Evolutionary conservation across 2,888 invertebrate species (phyloP), one percentile per base, ranked within the genome.

Genomic region (Synanthedon formicaeformis): DNA sequence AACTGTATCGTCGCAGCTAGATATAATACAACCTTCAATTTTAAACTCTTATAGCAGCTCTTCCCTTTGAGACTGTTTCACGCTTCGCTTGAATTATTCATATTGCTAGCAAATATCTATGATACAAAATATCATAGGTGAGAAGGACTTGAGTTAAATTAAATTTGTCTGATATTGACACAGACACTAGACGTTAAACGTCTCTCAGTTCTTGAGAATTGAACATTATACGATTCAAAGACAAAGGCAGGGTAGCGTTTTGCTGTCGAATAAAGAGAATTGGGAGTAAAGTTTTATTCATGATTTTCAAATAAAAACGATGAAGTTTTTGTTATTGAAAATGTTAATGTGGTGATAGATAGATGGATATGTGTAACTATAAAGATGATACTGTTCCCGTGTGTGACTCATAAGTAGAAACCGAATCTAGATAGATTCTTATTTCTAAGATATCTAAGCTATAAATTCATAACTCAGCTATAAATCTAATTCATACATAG

Each of bases 11-110:
- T 58, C 51, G 53, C 56, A 52, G 56, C 54, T 53, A 54, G 52
- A 56, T 57, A 56, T 56, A 65, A 69, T 62, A 66, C 62, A 67
- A 61, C 60, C 69, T 68, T 73, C 77, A 76, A 78, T 80, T 80
- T 78, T 75, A 75, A 77, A 76, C 73, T 73, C 68, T 72, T 65
- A 75, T 75, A 75, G 75, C 66, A 69, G 70, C 69, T 73, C 76
- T 77, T 79, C 70, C 79, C 81, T 82, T 83, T 81, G 81, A 79
- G 77, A 72, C 75, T 78, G 67, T 79, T 78, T 78, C 75, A 67
- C 74, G 69, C 75, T 71, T 50, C 56, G 64, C 67, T 66, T 82
- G 81, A 81, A 82, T 84, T 78, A 83, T 82, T 83, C 81, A 83
- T 83, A 71, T 62, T 67, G 66, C 66, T 67, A 64, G 71, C 71